Evolutionary conservation across 2,888 invertebrate species (phyloP).

Genomic region (Aporophyla lueneburgensis): DNA sequence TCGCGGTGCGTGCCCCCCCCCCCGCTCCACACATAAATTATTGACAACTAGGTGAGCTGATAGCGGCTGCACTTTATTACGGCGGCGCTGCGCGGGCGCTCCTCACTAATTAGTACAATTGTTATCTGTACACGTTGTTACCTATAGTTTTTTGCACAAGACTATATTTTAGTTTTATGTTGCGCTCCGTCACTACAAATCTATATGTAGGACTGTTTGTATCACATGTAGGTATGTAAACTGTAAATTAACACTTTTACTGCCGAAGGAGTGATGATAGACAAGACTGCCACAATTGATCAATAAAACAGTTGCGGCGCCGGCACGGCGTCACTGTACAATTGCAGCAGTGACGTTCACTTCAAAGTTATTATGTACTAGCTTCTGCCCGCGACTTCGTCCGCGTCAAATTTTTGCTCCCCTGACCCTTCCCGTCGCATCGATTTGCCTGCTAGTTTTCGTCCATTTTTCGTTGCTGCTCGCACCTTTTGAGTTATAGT

Average conservation of each 20-base stretch:
- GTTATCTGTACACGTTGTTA: slow-evolving; percentile 53
- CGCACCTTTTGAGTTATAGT: no score
- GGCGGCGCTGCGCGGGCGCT: slow-evolving; percentile 25
- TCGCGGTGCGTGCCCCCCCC: slow-evolving; percentile 43
- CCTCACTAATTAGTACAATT: slow-evolving; percentile 64
- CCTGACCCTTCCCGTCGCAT: no score
- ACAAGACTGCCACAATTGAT: neutral
- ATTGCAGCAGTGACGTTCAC: no score
- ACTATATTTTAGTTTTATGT: neutral
- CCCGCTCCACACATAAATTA: slow-evolving; percentile 57
- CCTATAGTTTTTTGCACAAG: slow-evolving; percentile 16
- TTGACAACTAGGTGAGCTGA: slow-evolving; percentile 68
- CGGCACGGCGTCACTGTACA: neutral
- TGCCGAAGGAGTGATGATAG: no score
- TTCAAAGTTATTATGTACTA: no score
- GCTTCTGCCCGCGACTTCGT: no score
- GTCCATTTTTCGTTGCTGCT: no score
- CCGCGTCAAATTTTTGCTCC: no score
- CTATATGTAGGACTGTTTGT: neutral
- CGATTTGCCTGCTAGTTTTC: no score
- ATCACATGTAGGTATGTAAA: neutral
- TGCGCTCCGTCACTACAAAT: slow-evolving; percentile 6
- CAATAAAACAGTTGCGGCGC: neutral
- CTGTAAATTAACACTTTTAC: neutral
- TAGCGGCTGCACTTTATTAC: slow-evolving; percentile 62